These are phyloP conservation scores for Himalopsyche tibetana DNA, from an alignment of 2,888 invertebrate species.

Conservation along the genomic window DNA sequence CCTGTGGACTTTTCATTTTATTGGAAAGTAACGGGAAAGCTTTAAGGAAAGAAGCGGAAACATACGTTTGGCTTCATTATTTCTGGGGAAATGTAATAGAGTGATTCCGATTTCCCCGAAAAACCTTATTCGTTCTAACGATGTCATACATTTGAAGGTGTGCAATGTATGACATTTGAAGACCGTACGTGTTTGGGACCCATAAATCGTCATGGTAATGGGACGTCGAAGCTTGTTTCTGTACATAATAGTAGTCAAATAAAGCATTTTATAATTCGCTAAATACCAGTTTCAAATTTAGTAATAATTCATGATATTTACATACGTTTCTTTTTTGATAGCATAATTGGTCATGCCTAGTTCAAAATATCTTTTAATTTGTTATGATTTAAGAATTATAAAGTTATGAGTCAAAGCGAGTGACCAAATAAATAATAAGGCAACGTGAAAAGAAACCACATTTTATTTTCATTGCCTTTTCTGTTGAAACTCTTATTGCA, in stretches of 20 bases:
- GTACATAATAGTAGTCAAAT: background rate
- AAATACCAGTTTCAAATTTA: background rate
- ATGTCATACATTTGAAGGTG: background rate
- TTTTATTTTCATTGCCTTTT: too few relatives aligned
- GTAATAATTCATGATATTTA: background rate
- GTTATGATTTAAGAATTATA: too few relatives aligned
- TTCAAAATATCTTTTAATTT: too few relatives aligned
- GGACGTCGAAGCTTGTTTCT: background rate
- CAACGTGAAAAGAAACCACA: too few relatives aligned
- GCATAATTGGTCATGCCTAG: too few relatives aligned
- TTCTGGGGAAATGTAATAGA: slow-evolving; percentile 43
- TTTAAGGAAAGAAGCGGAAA: slow-evolving; percentile 40
- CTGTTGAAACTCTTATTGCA: too few relatives aligned
- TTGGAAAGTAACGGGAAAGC: slow-evolving; percentile 42
- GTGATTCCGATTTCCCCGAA: background rate
- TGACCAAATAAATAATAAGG: too few relatives aligned
- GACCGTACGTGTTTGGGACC: background rate
- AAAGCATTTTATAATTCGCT: background rate
- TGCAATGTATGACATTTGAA: background rate
- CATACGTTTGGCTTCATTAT: slow-evolving; percentile 41
- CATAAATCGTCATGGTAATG: slow-evolving; percentile 10
- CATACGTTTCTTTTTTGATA: background rate
- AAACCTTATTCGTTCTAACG: background rate
- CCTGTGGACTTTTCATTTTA: slow-evolving; percentile 42
- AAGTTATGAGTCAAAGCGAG: too few relatives aligned